Percentiles rank a stretch among this genome's conserved stretches.
phyloP scores from a whole-genome alignment of 2,797 vertebrate genomes.

The Aselliscus stoliczkanus region DNA sequence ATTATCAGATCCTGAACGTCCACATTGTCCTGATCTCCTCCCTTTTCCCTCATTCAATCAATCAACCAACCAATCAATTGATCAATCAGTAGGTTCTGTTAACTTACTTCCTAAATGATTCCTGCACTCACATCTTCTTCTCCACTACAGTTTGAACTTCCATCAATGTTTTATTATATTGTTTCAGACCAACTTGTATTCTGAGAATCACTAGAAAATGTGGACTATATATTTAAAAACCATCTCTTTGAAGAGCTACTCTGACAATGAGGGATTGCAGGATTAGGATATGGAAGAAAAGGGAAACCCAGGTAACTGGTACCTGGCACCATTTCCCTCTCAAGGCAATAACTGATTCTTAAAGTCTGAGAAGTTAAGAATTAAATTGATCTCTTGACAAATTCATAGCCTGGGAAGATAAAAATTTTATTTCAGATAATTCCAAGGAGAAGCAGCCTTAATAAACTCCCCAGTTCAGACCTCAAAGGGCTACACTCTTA shows the following conservation, averaged over 20 bases:
- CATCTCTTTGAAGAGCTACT: not conserved
- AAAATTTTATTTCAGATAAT: not conserved
- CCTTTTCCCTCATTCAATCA: not conserved
- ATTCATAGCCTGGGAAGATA: not conserved
- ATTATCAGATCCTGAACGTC: not conserved
- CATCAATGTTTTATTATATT: not conserved
- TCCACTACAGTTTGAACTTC: not conserved
- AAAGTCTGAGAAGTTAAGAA: not conserved
- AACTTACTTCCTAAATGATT: not conserved
- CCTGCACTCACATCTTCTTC: not conserved
- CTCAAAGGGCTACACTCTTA: not conserved
- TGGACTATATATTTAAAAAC: not conserved
- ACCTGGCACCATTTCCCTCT: not conserved
- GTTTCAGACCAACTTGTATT: not conserved
- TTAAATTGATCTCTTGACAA: not conserved
- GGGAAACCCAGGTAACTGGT: not conserved
- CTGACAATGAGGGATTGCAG: not conserved
- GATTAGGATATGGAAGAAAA: not conserved
- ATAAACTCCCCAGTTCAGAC: not conserved
- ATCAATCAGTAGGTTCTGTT: not conserved
- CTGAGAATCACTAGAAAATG: not conserved
- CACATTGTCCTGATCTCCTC: not conserved
- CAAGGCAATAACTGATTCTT: not conserved
- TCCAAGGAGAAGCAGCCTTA: not conserved
- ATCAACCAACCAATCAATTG: not conserved